Evolutionary conservation across 2,888 invertebrate genomes (phyloP), one percentile per base, ranked within the genome.

Genomic region (Netelia inedita): DNA sequence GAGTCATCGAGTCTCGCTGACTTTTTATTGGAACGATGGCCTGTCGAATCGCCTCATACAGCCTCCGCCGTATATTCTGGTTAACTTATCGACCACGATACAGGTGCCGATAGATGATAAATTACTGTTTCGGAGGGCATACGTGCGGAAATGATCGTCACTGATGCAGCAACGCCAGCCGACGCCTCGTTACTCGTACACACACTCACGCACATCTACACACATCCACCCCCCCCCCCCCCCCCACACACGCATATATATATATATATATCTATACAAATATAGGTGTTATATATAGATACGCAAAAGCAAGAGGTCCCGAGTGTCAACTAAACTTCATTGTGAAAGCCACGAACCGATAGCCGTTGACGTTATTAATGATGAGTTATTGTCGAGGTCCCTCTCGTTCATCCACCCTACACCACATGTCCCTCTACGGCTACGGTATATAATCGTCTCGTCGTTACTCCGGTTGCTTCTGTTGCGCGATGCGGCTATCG

Each of bases 291-390:
- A 35, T 35, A 35, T 35, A 6, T 35, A 6, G 8, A 35, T 35
- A 8, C 35, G 21, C 14, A 11, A 59, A 69, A 66, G 76, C 72
- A 80, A 43, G 46, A 82, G 82, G 79, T 85, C 82, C 75, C 81
- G 71, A 83, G 79, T 86, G 83, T 82, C 85, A 82, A 83, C 81
- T 82, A 82, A 87, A 87, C 84, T 87, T 88, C 85, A 85, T 85
- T 75, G 80, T 79, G 76, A 68, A 82, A 75, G 69, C 72, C 71
- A 61, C 79, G 79, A 73, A 68, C 68, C 76, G 86, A 85, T 88
- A 85, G 69, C 69, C 71, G 80, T 65, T 73, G 78, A 82, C 85
- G 78, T 87, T 88, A 88, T 88, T 88, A 89, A 87, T 87, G 87
- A 87, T 69, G 79, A 83, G 86, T 87, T 82, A 87, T 86, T 86